Evolutionary conservation across 2,797 vertebrate species (phyloP).

Genomic region (Rhinichthys osculus): DNA sequence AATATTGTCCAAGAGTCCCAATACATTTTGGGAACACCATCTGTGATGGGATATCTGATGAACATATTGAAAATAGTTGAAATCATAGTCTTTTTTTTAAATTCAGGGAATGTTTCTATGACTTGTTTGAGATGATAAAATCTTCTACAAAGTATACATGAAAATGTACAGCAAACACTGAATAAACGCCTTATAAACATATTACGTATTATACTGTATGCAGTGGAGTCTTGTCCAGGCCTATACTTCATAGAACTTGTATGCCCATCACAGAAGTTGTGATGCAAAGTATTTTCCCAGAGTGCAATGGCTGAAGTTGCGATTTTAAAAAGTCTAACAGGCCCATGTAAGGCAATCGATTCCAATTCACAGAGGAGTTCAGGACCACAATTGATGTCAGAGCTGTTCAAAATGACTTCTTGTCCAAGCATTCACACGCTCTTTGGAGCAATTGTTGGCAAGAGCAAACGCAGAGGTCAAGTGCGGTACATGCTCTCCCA

Average conservation of each 20-base stretch:
- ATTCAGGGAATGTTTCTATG: no score
- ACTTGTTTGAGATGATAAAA: no score
- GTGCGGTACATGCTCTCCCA: conserved; percentile 50
- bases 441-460: conserved; percentile 67
- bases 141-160: no score
- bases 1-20: no score
- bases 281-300: conserved; percentile 50
- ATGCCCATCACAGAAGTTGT: conserved; percentile 51
- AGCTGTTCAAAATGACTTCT: conserved; percentile 75
- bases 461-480: conserved; percentile 63
- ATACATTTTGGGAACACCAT: no score
- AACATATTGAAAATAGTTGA: no score
- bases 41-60: no score
- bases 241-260: conserved; percentile 45
- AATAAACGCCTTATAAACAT: no score
- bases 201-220: neutral
- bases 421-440: conserved; percentile 71
- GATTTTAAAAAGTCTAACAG: conserved; percentile 63
- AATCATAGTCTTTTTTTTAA: no score
- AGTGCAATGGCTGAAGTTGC: conserved; percentile 66
- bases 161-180: neutral
- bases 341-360: conserved; percentile 70
- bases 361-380: conserved; percentile 70
- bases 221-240: neutral
- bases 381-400: conserved; percentile 76